Evolutionary conservation across 2,797 vertebrate genomes (phyloP).

Genomic region (Pristis pectinata): DNA sequence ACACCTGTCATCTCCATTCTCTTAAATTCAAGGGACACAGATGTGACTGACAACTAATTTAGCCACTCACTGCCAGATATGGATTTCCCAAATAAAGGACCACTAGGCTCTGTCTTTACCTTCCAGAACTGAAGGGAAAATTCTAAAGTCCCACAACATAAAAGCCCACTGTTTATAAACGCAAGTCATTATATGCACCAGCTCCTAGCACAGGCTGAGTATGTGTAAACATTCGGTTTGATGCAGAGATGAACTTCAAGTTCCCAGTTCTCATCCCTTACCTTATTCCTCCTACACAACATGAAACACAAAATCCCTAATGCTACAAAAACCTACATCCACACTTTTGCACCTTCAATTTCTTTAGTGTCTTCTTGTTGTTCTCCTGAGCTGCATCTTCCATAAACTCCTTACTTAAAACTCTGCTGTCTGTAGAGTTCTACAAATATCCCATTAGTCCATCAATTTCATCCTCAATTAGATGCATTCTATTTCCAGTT

Average conservation of each 20-base stretch:
- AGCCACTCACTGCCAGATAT: too few relatives aligned
- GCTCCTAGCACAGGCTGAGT: neutral
- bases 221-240: neutral
- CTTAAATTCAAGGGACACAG: too few relatives aligned
- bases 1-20: too few relatives aligned
- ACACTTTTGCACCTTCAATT: neutral
- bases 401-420: neutral
- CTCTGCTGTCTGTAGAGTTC: neutral
- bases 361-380: neutral
- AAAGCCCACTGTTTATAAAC: neutral
- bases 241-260: neutral
- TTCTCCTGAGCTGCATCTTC: neutral
- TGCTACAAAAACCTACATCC: neutral
- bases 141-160: neutral
- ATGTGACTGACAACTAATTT: too few relatives aligned
- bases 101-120: too few relatives aligned
- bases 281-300: neutral
- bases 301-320: neutral
- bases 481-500: neutral
- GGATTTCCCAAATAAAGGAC: too few relatives aligned
- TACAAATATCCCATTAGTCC: neutral
- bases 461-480: neutral
- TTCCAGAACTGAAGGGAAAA: neutral
- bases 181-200: neutral
- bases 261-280: neutral